These are phyloP conservation scores for Habroteleia sp. DNA, from an alignment of 2,888 invertebrate species.

Conservation along the genomic window DNA sequence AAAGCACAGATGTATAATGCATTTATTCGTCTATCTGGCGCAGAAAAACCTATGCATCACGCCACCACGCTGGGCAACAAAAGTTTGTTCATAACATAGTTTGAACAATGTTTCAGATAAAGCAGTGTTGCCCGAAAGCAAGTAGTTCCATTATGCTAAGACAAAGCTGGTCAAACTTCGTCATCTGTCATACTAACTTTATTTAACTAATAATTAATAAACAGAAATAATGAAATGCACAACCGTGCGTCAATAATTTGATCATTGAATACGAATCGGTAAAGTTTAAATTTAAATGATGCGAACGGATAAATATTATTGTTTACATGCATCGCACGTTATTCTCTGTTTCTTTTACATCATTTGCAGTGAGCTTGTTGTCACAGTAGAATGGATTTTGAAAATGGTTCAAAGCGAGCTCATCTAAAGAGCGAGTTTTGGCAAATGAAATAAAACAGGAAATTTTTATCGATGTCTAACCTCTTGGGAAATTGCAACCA, in stretches of 20 bases:
- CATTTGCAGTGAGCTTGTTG: too few relatives aligned
- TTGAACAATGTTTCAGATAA: conserved; percentile 53
- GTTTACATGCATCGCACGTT: too few relatives aligned
- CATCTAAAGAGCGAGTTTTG: conserved; percentile 4
- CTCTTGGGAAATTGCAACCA: conserved; percentile 64
- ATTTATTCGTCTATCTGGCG: conserved; percentile 56
- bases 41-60: conserved; percentile 58
- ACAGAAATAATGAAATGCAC: too few relatives aligned
- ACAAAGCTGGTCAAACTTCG: conserved; percentile 40
- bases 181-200: conserved; percentile 39
- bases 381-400: conserved; percentile 16
- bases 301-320: too few relatives aligned
- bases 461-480: conserved; percentile 58
- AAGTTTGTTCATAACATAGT: conserved; percentile 62
- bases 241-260: too few relatives aligned
- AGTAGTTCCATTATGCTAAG: conserved; percentile 35
- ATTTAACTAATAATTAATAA: too few relatives aligned
- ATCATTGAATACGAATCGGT: too few relatives aligned
- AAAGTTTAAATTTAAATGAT: too few relatives aligned
- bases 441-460: conserved; percentile 31
- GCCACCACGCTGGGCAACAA: conserved; percentile 44
- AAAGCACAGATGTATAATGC: conserved; percentile 63
- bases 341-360: too few relatives aligned
- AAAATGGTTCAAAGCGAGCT: conserved; percentile 22
- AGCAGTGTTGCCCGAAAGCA: conserved; percentile 32